Conservation (phyloP, 2,888 invertebrate genomes). For the Mantis religiosa region DNA sequence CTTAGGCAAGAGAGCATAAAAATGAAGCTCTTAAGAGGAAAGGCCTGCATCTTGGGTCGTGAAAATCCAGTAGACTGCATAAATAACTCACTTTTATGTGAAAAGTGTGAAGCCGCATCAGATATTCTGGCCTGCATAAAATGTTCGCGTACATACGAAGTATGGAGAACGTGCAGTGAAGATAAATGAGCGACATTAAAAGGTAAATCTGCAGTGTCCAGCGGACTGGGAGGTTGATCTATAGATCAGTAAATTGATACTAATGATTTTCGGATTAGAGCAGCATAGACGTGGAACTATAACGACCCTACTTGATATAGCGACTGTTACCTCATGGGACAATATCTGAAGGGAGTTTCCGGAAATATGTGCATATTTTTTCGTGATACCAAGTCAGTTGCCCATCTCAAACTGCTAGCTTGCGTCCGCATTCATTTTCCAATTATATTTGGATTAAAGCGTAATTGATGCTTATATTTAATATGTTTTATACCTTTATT, state of each 20-base stretch:
- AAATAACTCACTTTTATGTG: not conserved
- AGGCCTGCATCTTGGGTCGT: not conserved
- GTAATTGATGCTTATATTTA: too few relatives aligned
- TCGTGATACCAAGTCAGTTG: too few relatives aligned
- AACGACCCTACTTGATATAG: too few relatives aligned
- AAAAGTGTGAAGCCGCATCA: not conserved
- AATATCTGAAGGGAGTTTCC: too few relatives aligned
- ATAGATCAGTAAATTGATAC: conserved; percentile 10
- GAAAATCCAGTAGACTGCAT: not conserved
- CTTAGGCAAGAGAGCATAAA: not conserved
- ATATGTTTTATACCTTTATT: too few relatives aligned
- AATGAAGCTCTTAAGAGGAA: not conserved
- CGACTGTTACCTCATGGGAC: too few relatives aligned
- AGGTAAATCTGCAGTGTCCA: not conserved
- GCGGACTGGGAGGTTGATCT: not conserved
- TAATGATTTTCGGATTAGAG: conserved; percentile 10
- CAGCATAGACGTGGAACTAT: not conserved
- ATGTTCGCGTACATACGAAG: not conserved
- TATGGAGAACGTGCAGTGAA: conserved; percentile 8
- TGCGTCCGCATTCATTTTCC: too few relatives aligned
- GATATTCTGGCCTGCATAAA: not conserved
- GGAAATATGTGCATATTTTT: too few relatives aligned
- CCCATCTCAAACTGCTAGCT: too few relatives aligned
- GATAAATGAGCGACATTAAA: conserved; percentile 24
- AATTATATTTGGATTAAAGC: too few relatives aligned